Evolutionary conservation across 2,888 invertebrate genomes (phyloP), one percentile per base, ranked within the genome.

Genomic region (Orthosia cruda): DNA sequence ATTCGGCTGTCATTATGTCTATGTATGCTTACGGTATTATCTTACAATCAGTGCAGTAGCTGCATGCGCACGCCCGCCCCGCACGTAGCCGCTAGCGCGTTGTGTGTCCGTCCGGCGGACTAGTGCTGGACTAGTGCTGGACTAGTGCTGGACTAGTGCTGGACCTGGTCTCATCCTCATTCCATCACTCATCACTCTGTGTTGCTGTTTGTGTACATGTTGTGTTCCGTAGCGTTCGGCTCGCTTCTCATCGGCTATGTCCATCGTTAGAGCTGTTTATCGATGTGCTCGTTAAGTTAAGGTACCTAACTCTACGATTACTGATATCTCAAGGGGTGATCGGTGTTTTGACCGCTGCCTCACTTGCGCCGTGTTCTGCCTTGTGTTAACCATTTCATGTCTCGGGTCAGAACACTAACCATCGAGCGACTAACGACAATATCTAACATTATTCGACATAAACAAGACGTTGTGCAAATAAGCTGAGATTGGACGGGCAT

Each of bases 1-100:
- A 92, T 96, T 91, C 96, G 96, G 95, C 95, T 96, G 96, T 96
- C 95, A 91, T 96, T 95, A 92, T 96, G 94, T 96, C 96, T 96
- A 95, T 96, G 96, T 96, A 96, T 95, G 96, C 96, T 96, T 96
- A 93, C 93, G 94, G 93, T 96, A 94, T 91, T 94, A 80, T 93
- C 89, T 94, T 92, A 92, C 84, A 93, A 92, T 88, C 87, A 89
- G 81, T 80, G 92, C 94, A 94, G 92, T 95, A 95, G 95, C 82
- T 90, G 96, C 96, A 96, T 96, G 96, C 91, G 89, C 87, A 75
- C 89, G 84, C 77, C 69, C 72, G 55, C 91, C 89, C 89, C 78
- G 66, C 87, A 88, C 79, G 50, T 61, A 54, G 63, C 2, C 52
- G 49, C 47, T 59, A 45, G 72, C 61, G 58, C 20, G 62, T 91